phyloP scores from a whole-genome alignment of 1,140 invertebrate species.

The Eciton burchellii region DNA sequence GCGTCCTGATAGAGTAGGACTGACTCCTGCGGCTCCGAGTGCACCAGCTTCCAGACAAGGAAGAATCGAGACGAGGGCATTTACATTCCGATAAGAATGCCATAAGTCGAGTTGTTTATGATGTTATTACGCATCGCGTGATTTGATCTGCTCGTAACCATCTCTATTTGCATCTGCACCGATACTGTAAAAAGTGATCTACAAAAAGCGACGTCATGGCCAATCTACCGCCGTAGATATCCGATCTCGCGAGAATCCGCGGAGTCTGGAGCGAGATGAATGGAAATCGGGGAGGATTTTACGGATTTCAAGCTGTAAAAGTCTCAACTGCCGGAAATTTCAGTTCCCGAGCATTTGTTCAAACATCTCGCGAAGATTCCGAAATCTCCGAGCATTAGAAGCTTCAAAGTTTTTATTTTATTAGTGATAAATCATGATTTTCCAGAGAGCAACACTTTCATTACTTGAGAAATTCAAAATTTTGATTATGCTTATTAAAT shows the following conservation, averaged over 20 bases:
- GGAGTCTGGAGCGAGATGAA: neutral
- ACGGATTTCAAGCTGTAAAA: neutral
- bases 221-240: slow-evolving; percentile 19
- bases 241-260: neutral
- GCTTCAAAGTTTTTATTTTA: too few relatives aligned
- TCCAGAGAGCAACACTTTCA: too few relatives aligned
- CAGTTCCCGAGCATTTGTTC: too few relatives aligned
- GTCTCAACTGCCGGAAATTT: neutral
- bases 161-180: slow-evolving; percentile 45
- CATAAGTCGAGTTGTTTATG: slow-evolving; percentile 65
- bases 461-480: too few relatives aligned
- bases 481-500: too few relatives aligned
- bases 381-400: neutral
- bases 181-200: slow-evolving; percentile 8
- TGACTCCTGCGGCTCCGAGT: slow-evolving; percentile 47
- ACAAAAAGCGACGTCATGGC: slow-evolving; percentile 43
- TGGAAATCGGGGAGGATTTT: neutral
- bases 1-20: slow-evolving; percentile 16
- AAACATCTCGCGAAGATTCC: too few relatives aligned
- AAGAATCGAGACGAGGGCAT: slow-evolving; percentile 52
- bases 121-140: neutral
- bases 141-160: slow-evolving; percentile 41
- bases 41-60: slow-evolving; percentile 29
- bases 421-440: too few relatives aligned
- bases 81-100: slow-evolving; percentile 70